These are phyloP conservation scores for Drosophila kepulauana DNA, from an alignment of 1,140 invertebrate species.

Conservation along the genomic window DNA sequence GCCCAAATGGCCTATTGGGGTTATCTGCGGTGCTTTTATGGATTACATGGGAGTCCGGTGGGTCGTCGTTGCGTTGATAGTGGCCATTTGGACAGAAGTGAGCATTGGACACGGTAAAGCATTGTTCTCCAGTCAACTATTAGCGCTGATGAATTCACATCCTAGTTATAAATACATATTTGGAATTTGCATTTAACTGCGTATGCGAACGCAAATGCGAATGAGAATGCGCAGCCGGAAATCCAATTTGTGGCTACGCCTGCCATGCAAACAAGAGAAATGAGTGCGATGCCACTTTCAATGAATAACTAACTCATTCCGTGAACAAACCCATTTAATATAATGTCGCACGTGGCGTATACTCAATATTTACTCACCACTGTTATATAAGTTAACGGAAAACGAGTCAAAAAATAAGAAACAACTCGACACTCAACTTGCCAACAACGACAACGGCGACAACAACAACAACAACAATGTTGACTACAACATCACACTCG, in stretches of 20 bases:
- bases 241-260: conserved; percentile 47
- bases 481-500: not conserved
- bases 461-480: not conserved
- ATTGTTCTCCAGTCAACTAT: conserved; percentile 53
- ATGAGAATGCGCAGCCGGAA: conserved; percentile 17
- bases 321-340: conserved; percentile 15
- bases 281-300: conserved; percentile 24
- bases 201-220: conserved; percentile 9
- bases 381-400: conserved; percentile 33
- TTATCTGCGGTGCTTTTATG: conserved; percentile 45
- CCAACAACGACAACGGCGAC: not conserved
- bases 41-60: conserved; percentile 10
- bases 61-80: conserved; percentile 1
- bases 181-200: conserved; percentile 58
- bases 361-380: conserved; percentile 36
- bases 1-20: conserved; percentile 45
- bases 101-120: conserved; percentile 15
- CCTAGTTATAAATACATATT: conserved; percentile 74
- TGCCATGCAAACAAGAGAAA: conserved; percentile 31
- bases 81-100: not conserved
- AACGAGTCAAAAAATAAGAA: conserved; percentile 13
- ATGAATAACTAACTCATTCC: conserved; percentile 40
- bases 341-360: conserved; percentile 45
- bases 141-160: conserved; percentile 67
- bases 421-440: conserved; percentile 12